These are phyloP conservation scores for Zaprionus nigranus DNA, from an alignment of 1,140 invertebrate species.

Conservation along the genomic window DNA sequence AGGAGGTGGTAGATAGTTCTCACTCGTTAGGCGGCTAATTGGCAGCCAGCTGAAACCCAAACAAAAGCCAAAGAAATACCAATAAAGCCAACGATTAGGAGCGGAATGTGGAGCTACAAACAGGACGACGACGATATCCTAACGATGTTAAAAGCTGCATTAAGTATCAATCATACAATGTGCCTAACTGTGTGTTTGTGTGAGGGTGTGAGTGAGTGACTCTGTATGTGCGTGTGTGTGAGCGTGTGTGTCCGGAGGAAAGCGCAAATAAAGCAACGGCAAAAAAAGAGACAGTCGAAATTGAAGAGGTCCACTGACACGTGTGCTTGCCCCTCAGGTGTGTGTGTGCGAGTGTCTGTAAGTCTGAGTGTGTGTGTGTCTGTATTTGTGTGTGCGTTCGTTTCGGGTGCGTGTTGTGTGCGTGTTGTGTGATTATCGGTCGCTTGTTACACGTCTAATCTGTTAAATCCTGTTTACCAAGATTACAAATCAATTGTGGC, in stretches of 20 bases:
- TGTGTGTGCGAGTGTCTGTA: background rate
- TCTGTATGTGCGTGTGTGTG: conserved; percentile 17
- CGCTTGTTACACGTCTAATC: conserved; percentile 81
- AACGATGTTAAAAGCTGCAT: conserved; percentile 78
- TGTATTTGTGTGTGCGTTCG: conserved; percentile 23
- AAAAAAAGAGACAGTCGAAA: conserved; percentile 27
- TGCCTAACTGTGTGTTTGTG: background rate
- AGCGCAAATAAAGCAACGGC: conserved; percentile 57
- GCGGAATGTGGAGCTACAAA: conserved; percentile 24
- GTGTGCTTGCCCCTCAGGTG: conserved; percentile 38
- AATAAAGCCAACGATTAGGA: conserved; percentile 69
- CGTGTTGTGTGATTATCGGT: conserved; percentile 74
- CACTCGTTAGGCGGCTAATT: conserved; percentile 63
- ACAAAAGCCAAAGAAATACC: conserved; percentile 77
- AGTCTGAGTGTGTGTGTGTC: conserved; percentile 7
- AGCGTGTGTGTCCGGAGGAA: conserved; percentile 32
- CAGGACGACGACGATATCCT: conserved; percentile 63
- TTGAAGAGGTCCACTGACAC: conserved; percentile 59
- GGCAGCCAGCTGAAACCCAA: conserved; percentile 64
- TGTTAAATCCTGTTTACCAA: conserved; percentile 82
- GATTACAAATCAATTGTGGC: conserved; percentile 82
- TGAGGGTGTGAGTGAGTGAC: conserved; percentile 5
- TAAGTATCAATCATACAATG: conserved; percentile 79
- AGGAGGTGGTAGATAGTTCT: conserved; percentile 16
- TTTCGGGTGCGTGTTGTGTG: conserved; percentile 42